Evolutionary conservation across 2,888 invertebrate genomes (phyloP).

Genomic region (Drosophila demipolita): DNA sequence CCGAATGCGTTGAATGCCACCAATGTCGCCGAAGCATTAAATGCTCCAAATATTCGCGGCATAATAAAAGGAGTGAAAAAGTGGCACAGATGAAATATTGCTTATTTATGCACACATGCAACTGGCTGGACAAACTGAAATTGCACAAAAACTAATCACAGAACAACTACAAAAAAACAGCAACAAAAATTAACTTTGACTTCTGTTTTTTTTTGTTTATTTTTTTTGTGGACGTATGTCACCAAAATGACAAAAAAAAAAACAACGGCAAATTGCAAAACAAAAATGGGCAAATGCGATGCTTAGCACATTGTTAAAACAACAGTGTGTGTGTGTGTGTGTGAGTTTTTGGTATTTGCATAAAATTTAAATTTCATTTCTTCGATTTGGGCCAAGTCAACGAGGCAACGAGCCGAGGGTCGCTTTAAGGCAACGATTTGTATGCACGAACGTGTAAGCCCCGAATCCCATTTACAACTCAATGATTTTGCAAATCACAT

Average conservation of each 20-base stretch:
- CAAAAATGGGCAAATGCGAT: constrained; percentile 43
- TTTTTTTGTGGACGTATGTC: constrained; percentile 13
- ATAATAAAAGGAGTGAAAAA: constrained; percentile 1
- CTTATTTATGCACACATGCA: constrained; percentile 35
- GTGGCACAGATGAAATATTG: constrained; percentile 31
- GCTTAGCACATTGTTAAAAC: constrained; percentile 63
- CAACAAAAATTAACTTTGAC: constrained; percentile 31
- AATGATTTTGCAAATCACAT: constrained; percentile 64
- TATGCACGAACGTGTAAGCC: constrained; percentile 64
- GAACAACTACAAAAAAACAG: constrained; percentile 4
- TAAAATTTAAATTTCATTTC: constrained; percentile 69
- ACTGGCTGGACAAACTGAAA: constrained; percentile 28
- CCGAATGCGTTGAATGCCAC: constrained; percentile 4
- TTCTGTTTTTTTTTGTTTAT: constrained; percentile 12
- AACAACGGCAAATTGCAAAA: constrained; percentile 38
- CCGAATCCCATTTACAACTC: constrained; percentile 67
- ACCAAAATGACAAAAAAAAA: constrained; percentile 36
- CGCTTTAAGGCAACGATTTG: constrained; percentile 63
- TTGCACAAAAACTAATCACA: constrained; percentile 54
- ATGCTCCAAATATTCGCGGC: constrained; percentile 4
- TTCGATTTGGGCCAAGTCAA: constrained; percentile 64
- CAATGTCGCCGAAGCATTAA: constrained; percentile 19
- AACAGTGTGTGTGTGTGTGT: constrained; percentile 14
- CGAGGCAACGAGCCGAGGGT: constrained; percentile 53
- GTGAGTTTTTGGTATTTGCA: constrained; percentile 48